These are phyloP conservation scores for Coelinius sp. DNA, from an alignment of 2,888 invertebrate genomes.

Conservation along the genomic window DNA sequence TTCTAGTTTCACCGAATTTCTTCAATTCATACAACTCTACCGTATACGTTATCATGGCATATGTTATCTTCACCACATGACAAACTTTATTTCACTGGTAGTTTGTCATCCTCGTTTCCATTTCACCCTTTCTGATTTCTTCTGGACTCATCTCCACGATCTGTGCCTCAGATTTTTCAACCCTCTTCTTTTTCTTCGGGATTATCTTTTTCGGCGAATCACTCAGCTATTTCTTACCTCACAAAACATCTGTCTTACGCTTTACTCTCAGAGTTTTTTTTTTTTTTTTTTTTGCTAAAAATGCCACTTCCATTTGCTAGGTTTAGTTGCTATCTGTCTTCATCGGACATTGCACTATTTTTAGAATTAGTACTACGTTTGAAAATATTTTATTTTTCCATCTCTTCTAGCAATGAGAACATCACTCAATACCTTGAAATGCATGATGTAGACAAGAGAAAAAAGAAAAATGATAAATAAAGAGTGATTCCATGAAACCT, in stretches of 20 bases:
- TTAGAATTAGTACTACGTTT: neutral
- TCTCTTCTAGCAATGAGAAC: neutral
- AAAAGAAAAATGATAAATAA: conserved; percentile 6
- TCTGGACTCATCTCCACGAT: neutral
- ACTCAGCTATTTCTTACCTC: conserved; percentile 38
- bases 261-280: conserved; percentile 30
- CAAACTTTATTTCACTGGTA: neutral
- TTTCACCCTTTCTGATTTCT: neutral
- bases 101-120: neutral
- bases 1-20: neutral
- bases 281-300: conserved; percentile 36
- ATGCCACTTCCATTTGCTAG: conserved; percentile 30
- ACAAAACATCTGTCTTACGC: conserved; percentile 11
- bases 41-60: neutral
- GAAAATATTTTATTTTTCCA: neutral
- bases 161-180: neutral
- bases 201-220: conserved; percentile 45
- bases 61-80: neutral
- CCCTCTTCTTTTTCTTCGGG: neutral
- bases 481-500: neutral
- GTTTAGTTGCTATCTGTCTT: conserved; percentile 48
- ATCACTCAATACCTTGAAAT: neutral
- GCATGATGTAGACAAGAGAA: neutral
- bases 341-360: conserved; percentile 51
- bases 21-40: neutral